Evolutionary conservation across 2,797 vertebrate genomes (phyloP), one percentile per base, ranked within the genome.

Genomic region (Karalla daura): DNA sequence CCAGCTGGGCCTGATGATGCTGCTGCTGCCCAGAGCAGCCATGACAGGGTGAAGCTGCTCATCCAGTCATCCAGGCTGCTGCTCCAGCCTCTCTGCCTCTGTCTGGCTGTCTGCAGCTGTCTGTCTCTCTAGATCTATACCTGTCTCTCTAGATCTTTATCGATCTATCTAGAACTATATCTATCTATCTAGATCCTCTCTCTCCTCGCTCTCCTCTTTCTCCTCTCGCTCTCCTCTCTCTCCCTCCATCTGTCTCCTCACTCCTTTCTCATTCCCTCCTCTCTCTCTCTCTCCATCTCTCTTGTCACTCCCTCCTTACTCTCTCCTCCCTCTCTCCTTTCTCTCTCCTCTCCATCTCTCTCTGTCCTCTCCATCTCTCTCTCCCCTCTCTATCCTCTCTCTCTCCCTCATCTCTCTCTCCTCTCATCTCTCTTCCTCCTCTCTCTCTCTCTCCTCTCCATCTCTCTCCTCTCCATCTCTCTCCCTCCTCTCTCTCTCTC

Each of bases 21-120:
- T 41, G 80, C 87, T 61, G 60, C 74, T 82, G 82, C 74, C 65
- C 70, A 86, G 70, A 56, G 73, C 68, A 40, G 82, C 86, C 90
- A 93, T 94, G 89, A 93, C 88, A 93, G 89, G 88, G 86, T 89
- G n/a, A n/a, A n/a, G n/a, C n/a, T n/a, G n/a, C n/a, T n/a, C n/a
- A n/a, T n/a, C n/a, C n/a, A n/a, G n/a, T n/a, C n/a, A n/a, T n/a
- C n/a, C n/a, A n/a, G n/a, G n/a, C n/a, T n/a, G n/a, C n/a, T n/a
- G n/a, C n/a, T n/a, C n/a, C n/a, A n/a, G n/a, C n/a, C n/a, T n/a
- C n/a, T n/a, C n/a, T n/a, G n/a, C n/a, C n/a, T n/a, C n/a, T n/a
- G n/a, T n/a, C n/a, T n/a, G n/a, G n/a, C n/a, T n/a, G n/a, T n/a
- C n/a, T n/a, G n/a, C n/a, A n/a, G n/a, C n/a, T n/a, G n/a, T n/a